A percentile compares a stretch with the other conserved stretches of the same genome.
phyloP scores from a whole-genome alignment of 2,113 vertebrate genomes.

The Apistogramma diplotaenia region DNA sequence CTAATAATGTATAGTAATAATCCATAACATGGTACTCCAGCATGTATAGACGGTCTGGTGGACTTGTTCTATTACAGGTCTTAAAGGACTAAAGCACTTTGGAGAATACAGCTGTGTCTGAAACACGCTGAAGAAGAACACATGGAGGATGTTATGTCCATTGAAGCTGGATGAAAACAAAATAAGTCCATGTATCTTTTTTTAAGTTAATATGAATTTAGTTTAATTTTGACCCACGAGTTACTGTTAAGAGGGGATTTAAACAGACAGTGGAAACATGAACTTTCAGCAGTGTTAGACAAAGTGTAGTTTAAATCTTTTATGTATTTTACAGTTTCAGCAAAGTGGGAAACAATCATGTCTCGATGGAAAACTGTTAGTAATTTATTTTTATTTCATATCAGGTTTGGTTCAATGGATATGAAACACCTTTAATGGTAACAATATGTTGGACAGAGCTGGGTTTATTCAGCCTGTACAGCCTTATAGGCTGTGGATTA shows the following conservation, averaged over 20 bases:
- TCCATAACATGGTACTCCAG: no score
- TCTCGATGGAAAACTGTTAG: background rate
- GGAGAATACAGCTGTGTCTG: no score
- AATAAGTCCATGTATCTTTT: background rate
- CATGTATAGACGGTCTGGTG: no score
- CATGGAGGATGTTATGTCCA: no score
- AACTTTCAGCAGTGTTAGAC: background rate
- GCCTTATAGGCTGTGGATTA: background rate
- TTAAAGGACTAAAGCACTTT: no score
- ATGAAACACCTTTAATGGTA: background rate
- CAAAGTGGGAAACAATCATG: background rate
- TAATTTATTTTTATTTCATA: background rate
- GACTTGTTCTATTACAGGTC: no score
- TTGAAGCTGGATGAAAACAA: no score
- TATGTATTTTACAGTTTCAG: background rate
- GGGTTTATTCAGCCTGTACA: background rate
- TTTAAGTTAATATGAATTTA: background rate
- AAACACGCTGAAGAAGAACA: no score
- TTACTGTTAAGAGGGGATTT: background rate
- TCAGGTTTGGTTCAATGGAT: background rate
- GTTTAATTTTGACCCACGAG: background rate
- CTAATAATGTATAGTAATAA: no score
- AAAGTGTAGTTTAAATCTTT: fast-evolving
- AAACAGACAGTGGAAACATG: background rate
- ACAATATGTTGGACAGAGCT: background rate